phyloP scores from a whole-genome alignment of 1,140 invertebrate genomes.

The Drosophila bocqueti region DNA sequence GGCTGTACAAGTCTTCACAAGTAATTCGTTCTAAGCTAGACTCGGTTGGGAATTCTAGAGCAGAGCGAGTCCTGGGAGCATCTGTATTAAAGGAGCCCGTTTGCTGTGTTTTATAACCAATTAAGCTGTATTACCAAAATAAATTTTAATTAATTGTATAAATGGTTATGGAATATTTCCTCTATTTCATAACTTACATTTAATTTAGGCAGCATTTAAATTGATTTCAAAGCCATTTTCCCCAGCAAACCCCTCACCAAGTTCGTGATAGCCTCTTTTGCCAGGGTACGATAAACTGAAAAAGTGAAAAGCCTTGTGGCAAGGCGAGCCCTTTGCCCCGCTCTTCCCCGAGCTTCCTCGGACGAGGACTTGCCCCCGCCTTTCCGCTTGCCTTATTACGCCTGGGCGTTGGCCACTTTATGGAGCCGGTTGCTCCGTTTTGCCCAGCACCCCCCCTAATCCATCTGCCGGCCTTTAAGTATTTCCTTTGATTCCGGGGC shows the following conservation, averaged over 20 bases:
- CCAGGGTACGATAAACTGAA: not conserved
- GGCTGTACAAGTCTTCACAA: not conserved
- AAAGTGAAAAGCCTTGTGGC: constrained; percentile 41
- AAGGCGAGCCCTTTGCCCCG: constrained; percentile 27
- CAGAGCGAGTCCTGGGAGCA: no score
- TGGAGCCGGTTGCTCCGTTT: not conserved
- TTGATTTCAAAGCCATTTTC: not conserved
- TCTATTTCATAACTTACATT: no score
- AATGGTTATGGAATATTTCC: no score
- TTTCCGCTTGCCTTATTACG: constrained; percentile 67
- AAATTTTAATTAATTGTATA: no score
- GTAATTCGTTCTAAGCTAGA: not conserved
- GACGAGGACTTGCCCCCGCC: constrained; percentile 1
- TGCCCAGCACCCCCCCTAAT: not conserved
- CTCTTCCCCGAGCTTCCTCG: not conserved
- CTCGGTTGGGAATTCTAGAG: no score
- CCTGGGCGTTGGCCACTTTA: constrained; percentile 63
- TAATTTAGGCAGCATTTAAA: no score
- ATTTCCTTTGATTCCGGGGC: constrained; percentile 33
- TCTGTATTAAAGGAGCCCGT: no score
- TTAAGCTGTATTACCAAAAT: no score
- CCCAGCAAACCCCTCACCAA: not conserved
- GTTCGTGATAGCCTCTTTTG: not conserved
- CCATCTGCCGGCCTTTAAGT: constrained; percentile 16
- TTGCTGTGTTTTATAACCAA: no score